Evolutionary conservation across 2,888 invertebrate genomes (phyloP), one percentile per base, ranked within the genome.

Genomic region (Chaetogeoica ovagalla): DNA sequence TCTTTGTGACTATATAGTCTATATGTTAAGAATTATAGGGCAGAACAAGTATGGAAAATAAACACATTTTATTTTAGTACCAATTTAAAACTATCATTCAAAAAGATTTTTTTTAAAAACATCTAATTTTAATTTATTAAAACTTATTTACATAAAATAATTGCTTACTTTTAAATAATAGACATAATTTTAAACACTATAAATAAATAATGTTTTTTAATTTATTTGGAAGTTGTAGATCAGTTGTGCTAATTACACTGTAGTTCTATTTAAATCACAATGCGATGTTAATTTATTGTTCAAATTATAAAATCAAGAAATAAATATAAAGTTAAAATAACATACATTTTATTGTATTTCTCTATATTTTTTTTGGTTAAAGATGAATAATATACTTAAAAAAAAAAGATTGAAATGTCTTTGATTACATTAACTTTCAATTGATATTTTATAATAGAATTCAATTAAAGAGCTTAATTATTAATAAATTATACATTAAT

Each of bases 401-500:
- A 57, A 73, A 75, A 65, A 57, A 39, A 9, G 55, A 23, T 17
- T 55, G 17, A n/a, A 21, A 30, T 23, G 23, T 13, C 19, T n/a
- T 63, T n/a, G 23, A n/a, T 39, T 19, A 23, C 39, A 63, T 23
- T 63, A 39, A 17, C 13, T 37, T 15, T 59, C 15, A 9, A 57
- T n/a, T 57, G n/a, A 39, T 5, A n/a, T 23, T 4, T 8, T 70
- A 43, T 5, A 9, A 72, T 17, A 73, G 48, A 13, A 62, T 48
- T 73, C 2, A 73, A 48, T 52, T n/a, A 30, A 48, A 60, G n/a
- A 43, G 21, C 37, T 30, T 73, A 43, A 37, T 57, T 48, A 73
- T 23, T 30, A 48, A 57, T 68, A 73, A 43, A 73, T 60, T 48
- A 30, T 73, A 30, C 15, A 68, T 30, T n/a, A 13, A 62, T 62